Evolutionary conservation across 2,888 invertebrate species (phyloP).

Genomic region (Dilophus febrilis): DNA sequence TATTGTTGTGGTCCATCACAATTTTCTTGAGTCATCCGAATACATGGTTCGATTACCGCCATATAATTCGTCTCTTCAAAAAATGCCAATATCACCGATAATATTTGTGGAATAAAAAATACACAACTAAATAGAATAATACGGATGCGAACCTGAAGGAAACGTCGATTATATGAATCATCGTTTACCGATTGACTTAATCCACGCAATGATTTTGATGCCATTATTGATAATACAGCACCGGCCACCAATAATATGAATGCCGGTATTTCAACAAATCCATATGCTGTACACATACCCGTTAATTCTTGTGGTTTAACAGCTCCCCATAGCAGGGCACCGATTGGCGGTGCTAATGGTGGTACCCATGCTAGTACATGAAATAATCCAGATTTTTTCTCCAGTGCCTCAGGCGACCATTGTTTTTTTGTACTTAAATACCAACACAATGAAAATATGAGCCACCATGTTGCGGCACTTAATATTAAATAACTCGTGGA

Average conservation of each 20-base stretch:
- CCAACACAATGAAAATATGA: slow-evolving; percentile 76
- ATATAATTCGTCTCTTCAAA: slow-evolving; percentile 18
- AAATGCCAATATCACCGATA: slow-evolving; percentile 21
- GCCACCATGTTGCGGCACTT: slow-evolving; percentile 74
- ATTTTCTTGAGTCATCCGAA: slow-evolving; percentile 18
- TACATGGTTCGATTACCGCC: slow-evolving; percentile 14
- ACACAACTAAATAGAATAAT: slow-evolving; percentile 25
- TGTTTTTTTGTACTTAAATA: slow-evolving; percentile 79
- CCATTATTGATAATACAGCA: slow-evolving; percentile 25
- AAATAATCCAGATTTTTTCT: slow-evolving; percentile 67
- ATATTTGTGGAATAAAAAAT: slow-evolving; percentile 24
- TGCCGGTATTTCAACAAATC: slow-evolving; percentile 27
- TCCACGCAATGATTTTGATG: slow-evolving; percentile 22
- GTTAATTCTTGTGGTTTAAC: slow-evolving; percentile 66
- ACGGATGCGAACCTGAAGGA: slow-evolving; percentile 27
- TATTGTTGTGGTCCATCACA: slow-evolving; percentile 19
- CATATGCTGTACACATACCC: slow-evolving; percentile 55
- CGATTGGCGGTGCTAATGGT: slow-evolving; percentile 70
- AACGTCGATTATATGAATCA: slow-evolving; percentile 16
- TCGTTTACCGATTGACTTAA: slow-evolving; percentile 19
- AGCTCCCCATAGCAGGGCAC: slow-evolving; percentile 58
- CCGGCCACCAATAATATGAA: slow-evolving; percentile 21
- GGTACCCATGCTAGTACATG: slow-evolving; percentile 80
- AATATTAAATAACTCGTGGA: slow-evolving; percentile 61
- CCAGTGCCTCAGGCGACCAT: slow-evolving; percentile 85